phyloP scores from a whole-genome alignment of 1,140 invertebrate species.

The Sarcophaga bullata region DNA sequence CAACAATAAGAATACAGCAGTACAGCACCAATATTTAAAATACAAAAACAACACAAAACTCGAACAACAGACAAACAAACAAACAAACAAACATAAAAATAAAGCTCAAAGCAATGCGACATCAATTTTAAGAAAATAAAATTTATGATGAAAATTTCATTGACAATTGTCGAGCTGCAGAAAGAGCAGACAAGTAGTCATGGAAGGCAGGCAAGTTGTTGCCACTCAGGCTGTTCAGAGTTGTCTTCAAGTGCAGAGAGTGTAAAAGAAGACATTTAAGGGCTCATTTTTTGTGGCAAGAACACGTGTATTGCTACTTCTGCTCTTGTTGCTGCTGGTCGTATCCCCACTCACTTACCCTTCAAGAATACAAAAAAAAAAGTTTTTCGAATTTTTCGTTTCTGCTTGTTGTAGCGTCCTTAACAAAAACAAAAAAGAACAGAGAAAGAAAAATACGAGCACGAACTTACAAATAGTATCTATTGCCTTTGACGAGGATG shows the following conservation, averaged over 20 bases:
- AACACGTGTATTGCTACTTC: conserved; percentile 17
- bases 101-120: conserved; percentile 37
- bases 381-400: too few relatives aligned
- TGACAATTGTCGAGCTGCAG: conserved; percentile 43
- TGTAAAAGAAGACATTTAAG: conserved; percentile 34
- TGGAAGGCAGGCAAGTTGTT: not conserved
- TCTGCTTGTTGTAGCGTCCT: not conserved
- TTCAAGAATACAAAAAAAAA: too few relatives aligned
- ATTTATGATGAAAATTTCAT: conserved; percentile 45
- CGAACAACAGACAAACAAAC: not conserved
- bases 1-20: not conserved
- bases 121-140: conserved; percentile 39
- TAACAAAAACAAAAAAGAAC: too few relatives aligned
- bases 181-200: not conserved
- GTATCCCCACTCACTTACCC: not conserved
- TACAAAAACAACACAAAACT: not conserved
- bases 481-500: conserved; percentile 30
- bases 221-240: conserved; percentile 12
- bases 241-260: conserved; percentile 1
- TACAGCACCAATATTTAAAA: not conserved
- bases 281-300: conserved; percentile 31
- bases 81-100: conserved; percentile 30
- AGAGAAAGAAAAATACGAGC: not conserved
- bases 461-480: not conserved
- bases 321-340: not conserved